Conservation (phyloP, 2,113 vertebrate genomes). For the Dromiciops gliroides region DNA sequence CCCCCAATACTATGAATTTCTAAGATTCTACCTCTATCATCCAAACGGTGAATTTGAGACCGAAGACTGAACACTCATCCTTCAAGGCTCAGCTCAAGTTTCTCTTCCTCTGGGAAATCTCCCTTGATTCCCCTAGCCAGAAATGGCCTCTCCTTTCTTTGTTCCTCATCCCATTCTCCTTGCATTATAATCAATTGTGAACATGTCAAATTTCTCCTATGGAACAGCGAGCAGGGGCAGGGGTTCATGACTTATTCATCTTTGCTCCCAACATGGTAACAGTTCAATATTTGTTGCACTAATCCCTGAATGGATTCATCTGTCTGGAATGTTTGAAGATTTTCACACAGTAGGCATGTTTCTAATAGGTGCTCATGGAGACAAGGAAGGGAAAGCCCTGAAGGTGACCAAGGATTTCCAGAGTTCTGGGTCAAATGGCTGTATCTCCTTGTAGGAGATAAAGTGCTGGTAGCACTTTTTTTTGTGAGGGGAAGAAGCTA, state of each 20-base stretch:
- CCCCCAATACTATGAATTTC: no score
- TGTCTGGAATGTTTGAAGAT: not conserved
- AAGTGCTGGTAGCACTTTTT: not conserved
- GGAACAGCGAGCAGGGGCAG: not conserved
- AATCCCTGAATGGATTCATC: not conserved
- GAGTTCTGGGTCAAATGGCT: not conserved
- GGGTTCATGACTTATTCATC: not conserved
- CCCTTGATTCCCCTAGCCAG: not conserved
- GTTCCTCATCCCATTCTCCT: not conserved
- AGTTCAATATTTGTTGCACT: not conserved
- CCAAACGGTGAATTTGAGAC: not conserved
- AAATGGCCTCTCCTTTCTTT: not conserved
- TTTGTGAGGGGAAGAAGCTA: not conserved
- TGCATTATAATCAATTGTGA: not conserved
- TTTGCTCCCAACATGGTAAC: not conserved
- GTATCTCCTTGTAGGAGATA: accelerated
- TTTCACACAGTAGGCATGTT: not conserved
- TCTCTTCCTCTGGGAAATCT: not conserved
- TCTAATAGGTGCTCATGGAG: not conserved
- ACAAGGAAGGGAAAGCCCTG: not conserved
- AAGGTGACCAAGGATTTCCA: not conserved
- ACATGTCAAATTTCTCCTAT: not conserved
- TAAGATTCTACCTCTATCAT: no score
- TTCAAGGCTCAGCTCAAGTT: not conserved
- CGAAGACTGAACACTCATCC: not conserved